Evolutionary conservation across 2,113 vertebrate species (phyloP).

Genomic region (Probosciger aterrimus): DNA sequence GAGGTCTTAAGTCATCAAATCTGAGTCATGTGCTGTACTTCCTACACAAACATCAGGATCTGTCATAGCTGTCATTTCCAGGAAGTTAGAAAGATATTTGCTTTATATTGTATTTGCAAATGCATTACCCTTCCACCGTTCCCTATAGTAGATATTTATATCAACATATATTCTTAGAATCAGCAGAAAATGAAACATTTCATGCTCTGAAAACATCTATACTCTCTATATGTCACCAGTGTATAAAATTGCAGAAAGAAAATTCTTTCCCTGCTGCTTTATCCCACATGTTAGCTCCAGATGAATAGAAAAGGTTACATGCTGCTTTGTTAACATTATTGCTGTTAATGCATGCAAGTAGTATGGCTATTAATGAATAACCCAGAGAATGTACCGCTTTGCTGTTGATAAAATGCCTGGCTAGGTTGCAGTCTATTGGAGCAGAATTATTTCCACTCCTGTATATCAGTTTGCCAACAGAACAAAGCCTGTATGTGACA

Average conservation of each 20-base stretch:
- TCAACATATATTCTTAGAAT: not conserved
- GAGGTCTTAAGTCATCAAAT: not conserved
- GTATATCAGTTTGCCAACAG: not conserved
- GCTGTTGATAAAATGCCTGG: not conserved
- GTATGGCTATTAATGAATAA: not conserved
- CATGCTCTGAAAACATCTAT: not conserved
- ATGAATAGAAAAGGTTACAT: not conserved
- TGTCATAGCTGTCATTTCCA: not conserved
- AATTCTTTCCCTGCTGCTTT: not conserved
- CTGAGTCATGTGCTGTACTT: not conserved
- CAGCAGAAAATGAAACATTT: not conserved
- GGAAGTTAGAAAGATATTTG: not conserved
- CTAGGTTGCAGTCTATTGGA: not conserved
- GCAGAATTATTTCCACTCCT: not conserved
- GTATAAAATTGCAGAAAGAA: not conserved
- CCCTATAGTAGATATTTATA: not conserved
- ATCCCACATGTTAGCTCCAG: not conserved
- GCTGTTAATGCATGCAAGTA: not conserved
- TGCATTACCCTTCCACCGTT: rapidly evolving
- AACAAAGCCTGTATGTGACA: not conserved
- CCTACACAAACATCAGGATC: not conserved
- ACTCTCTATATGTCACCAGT: not conserved
- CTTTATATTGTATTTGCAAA: not conserved
- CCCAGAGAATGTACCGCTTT: not conserved
- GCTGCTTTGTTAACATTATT: not conserved